Evolutionary conservation across 64 coral and sea anemone species (phyloP).

Genomic region (Catalaphyllia jardinei): DNA sequence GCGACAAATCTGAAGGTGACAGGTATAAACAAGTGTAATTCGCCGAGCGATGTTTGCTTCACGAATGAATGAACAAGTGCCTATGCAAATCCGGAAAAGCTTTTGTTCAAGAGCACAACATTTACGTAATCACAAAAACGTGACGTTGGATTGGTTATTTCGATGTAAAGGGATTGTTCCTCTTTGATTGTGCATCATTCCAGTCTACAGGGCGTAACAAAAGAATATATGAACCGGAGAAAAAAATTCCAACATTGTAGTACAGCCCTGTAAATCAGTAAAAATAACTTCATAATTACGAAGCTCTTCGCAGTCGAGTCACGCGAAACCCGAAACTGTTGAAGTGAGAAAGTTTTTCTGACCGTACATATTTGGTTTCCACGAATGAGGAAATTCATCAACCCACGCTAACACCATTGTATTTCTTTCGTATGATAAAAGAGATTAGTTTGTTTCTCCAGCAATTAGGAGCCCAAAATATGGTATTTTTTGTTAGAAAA

Average conservation of each 20-base stretch:
- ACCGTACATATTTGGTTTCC: no score
- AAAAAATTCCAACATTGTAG: background rate
- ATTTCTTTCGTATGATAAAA: no score
- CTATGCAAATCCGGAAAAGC: conserved; percentile 26
- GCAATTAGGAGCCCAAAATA: no score
- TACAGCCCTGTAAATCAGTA: no score
- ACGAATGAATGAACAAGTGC: background rate
- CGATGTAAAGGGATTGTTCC: background rate
- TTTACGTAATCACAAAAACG: background rate
- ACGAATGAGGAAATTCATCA: no score
- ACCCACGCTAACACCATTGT: no score
- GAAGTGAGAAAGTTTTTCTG: no score
- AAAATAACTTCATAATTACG: no score
- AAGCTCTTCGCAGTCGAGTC: no score
- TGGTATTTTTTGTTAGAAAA: no score
- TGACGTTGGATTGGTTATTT: conserved; percentile 5
- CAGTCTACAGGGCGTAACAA: background rate
- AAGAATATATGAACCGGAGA: background rate
- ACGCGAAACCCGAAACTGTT: no score
- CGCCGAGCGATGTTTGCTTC: background rate
- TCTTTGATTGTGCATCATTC: background rate
- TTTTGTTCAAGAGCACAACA: background rate
- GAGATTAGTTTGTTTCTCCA: no score
- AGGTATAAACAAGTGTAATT: background rate
- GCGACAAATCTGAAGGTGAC: background rate